Percentiles rank a stretch among this genome's conserved stretches.
Evolutionary conservation across 2,888 invertebrate genomes (phyloP).

Genomic region (Pterostichus niger): DNA sequence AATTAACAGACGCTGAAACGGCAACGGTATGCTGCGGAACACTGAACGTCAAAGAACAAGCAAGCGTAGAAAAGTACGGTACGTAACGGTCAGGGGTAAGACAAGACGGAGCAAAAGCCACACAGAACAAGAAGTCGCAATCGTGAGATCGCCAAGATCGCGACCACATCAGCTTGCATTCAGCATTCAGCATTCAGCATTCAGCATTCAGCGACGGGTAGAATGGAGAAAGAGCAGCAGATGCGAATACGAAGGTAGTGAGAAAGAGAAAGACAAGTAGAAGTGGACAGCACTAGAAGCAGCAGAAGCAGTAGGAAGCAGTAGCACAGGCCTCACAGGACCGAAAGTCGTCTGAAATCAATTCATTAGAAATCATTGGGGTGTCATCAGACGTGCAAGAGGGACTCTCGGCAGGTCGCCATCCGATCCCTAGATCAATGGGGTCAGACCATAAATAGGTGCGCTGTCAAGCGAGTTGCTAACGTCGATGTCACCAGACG

Average conservation of each 20-base stretch:
- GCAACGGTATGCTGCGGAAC: neutral
- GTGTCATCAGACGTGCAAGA: slow-evolving; percentile 70
- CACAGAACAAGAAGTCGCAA: slow-evolving; percentile 30
- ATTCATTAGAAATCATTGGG: slow-evolving; percentile 69
- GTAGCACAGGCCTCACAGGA: slow-evolving; percentile 8
- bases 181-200: neutral
- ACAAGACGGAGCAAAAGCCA: slow-evolving; percentile 1
- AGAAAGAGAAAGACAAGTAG: neutral
- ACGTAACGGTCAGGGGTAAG: neutral
- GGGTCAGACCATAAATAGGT: slow-evolving; percentile 74
- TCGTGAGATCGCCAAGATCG: slow-evolving; percentile 10
- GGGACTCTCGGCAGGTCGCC: slow-evolving; percentile 70
- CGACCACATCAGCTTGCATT: slow-evolving; percentile 15
- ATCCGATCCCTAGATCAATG: slow-evolving; percentile 73
- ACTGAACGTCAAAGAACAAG: neutral
- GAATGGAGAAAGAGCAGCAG: neutral
- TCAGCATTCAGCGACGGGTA: neutral
- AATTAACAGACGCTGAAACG: slow-evolving; percentile 25
- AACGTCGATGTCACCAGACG: slow-evolving; percentile 2
- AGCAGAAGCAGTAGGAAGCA: too few species aligned
- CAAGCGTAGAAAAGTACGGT: slow-evolving; percentile 2
- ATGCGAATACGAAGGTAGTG: neutral
- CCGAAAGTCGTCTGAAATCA: slow-evolving; percentile 62
- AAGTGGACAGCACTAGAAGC: neutral
- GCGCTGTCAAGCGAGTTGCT: slow-evolving; percentile 63